These are phyloP conservation scores for Malurus splendens DNA, from an alignment of 2,797 vertebrate species.

Conservation along the genomic window DNA sequence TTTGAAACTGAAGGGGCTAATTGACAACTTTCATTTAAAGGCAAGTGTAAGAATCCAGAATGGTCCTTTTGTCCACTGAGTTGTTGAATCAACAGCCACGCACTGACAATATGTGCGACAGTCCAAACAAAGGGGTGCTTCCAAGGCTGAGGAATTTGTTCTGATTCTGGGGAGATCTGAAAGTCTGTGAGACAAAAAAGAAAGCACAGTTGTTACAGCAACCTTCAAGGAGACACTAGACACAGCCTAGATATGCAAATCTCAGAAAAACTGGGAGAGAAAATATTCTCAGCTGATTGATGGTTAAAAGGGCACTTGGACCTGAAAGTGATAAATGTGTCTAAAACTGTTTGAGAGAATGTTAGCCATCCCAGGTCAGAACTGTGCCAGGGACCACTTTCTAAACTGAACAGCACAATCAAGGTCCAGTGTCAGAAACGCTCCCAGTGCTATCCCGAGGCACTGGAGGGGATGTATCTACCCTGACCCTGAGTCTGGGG, in stretches of 20 bases:
- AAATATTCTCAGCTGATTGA: slow-evolving; percentile 21
- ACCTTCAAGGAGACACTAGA: slow-evolving; percentile 7
- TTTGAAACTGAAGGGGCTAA: slow-evolving; percentile 50
- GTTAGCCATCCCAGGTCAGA: not conserved
- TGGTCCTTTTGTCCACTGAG: slow-evolving; percentile 25
- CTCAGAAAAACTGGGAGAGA: not conserved
- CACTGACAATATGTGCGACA: not conserved
- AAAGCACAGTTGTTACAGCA: slow-evolving; percentile 55
- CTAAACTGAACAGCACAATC: not conserved
- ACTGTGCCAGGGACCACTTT: not conserved
- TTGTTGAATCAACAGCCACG: slow-evolving; percentile 31
- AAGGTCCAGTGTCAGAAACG: not conserved
- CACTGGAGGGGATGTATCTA: not conserved
- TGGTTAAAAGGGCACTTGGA: slow-evolving; percentile 3
- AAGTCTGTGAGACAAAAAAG: slow-evolving; percentile 27
- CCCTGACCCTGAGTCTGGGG: not conserved
- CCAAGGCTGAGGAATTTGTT: slow-evolving; percentile 58
- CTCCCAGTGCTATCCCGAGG: not conserved
- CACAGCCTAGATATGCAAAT: not conserved
- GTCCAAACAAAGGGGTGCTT: slow-evolving; percentile 50
- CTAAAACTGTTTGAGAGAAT: not conserved
- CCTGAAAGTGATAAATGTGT: not conserved
- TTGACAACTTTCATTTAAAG: slow-evolving; percentile 59
- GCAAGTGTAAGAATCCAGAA: slow-evolving; percentile 40
- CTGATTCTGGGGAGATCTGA: slow-evolving; percentile 3